A percentile compares a stretch with the other conserved stretches of the same genome.
Evolutionary conservation across 1,140 invertebrate species (phyloP).

Genomic region (Scylla paramamosain): DNA sequence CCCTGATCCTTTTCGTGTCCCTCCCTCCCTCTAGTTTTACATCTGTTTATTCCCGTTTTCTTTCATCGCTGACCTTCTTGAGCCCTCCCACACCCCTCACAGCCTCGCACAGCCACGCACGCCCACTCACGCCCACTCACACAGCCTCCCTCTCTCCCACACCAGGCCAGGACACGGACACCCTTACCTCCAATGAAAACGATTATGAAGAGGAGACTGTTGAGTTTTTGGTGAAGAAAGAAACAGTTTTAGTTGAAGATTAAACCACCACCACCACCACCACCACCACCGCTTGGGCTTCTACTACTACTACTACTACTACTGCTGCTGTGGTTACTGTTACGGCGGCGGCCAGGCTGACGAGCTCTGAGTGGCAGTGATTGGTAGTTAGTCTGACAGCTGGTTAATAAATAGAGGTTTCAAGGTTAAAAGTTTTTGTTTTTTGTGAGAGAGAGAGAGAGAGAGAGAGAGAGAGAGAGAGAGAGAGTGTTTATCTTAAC

Average conservation of each 20-base stretch:
- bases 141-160: slow-evolving; percentile 77
- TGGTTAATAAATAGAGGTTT: no score
- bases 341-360: slow-evolving; percentile 1
- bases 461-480: neutral
- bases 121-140: neutral
- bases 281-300: neutral
- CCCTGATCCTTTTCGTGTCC: neutral
- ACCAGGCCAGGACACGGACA: slow-evolving; percentile 95
- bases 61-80: neutral
- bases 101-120: slow-evolving; percentile 22
- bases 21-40: neutral
- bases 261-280: slow-evolving; percentile 39
- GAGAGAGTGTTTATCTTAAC: neutral
- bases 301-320: slow-evolving; percentile 36
- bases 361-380: neutral
- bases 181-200: slow-evolving; percentile 89
- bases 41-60: neutral
- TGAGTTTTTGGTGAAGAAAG: slow-evolving; percentile 99
- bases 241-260: slow-evolving; percentile 83
- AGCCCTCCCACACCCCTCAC: neutral
- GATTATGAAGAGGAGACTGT: slow-evolving; percentile 97
- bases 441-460: neutral
- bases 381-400: neutral
- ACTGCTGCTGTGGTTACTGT: neutral
- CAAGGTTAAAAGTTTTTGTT: no score